Percentiles rank a stretch among this genome's conserved stretches.
Conservation (phyloP, 2,888 invertebrate genomes). For the Carcina quercana region DNA sequence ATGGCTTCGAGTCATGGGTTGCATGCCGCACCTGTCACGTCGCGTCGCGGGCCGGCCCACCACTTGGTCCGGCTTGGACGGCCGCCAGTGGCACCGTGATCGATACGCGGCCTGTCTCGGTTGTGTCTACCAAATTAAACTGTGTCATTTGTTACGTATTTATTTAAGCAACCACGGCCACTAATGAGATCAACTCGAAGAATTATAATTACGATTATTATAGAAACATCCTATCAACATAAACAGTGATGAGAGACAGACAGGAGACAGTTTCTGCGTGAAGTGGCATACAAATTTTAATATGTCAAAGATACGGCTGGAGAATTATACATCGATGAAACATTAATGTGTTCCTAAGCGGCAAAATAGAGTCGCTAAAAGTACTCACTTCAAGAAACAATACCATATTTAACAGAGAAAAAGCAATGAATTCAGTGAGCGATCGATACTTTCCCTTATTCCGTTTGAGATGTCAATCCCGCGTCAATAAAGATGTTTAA, state of each 20-base stretch:
- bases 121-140: constrained; percentile 72
- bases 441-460: constrained; percentile 44
- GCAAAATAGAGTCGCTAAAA: constrained; percentile 9
- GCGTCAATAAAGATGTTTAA: constrained; percentile 71
- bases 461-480: constrained; percentile 48
- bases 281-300: background rate
- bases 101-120: constrained; percentile 62
- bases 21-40: constrained; percentile 69
- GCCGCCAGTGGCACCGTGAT: constrained; percentile 62
- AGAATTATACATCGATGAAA: constrained; percentile 3
- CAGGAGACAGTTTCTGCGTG: background rate
- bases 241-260: background rate
- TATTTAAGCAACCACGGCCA: constrained; percentile 50
- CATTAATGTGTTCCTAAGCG: constrained; percentile 4
- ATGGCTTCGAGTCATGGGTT: constrained; percentile 55
- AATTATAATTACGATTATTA: constrained; percentile 31
- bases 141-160: constrained; percentile 67
- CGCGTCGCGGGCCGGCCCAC: constrained; percentile 64
- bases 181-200: constrained; percentile 47
- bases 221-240: background rate
- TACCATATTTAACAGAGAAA: constrained; percentile 22
- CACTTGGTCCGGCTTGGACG: constrained; percentile 64
- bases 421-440: constrained; percentile 40
- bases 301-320: background rate
- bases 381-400: constrained; percentile 14